Percentiles rank a stretch among this genome's conserved stretches.
Evolutionary conservation across 1,140 invertebrate species (phyloP).

Genomic region (Sitobion miscanthi): DNA sequence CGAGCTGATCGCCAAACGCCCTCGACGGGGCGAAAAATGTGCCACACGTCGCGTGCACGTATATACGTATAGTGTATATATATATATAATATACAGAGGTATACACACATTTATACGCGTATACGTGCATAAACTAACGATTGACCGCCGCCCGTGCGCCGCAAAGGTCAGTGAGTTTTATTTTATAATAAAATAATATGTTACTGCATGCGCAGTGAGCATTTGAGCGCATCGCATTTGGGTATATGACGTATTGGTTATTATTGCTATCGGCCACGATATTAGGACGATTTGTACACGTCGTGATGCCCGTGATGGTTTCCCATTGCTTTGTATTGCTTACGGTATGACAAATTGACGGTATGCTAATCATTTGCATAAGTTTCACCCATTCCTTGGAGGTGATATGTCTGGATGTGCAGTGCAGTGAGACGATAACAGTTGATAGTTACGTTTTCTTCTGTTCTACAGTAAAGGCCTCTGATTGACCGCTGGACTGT

Average conservation of each 20-base stretch:
- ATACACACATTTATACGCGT: background rate
- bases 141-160: background rate
- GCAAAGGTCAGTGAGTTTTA: background rate
- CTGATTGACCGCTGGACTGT: too few relatives aligned
- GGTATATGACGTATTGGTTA: too few relatives aligned
- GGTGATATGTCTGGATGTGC: background rate
- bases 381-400: background rate
- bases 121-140: constrained; percentile 23
- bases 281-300: background rate
- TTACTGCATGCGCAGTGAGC: background rate
- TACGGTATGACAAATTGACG: too few relatives aligned
- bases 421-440: background rate
- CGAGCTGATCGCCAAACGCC: background rate
- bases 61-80: background rate
- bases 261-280: background rate
- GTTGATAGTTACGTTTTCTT: too few relatives aligned
- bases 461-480: too few relatives aligned
- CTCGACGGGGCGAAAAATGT: constrained; percentile 1
- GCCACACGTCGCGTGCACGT: background rate
- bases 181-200: background rate
- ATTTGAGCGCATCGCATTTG: background rate
- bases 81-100: too few relatives aligned
- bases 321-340: background rate
- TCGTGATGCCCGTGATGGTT: background rate
- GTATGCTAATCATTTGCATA: background rate